phyloP scores from a whole-genome alignment of 2,797 vertebrate species.

The Acipenser oxyrinchus region DNA sequence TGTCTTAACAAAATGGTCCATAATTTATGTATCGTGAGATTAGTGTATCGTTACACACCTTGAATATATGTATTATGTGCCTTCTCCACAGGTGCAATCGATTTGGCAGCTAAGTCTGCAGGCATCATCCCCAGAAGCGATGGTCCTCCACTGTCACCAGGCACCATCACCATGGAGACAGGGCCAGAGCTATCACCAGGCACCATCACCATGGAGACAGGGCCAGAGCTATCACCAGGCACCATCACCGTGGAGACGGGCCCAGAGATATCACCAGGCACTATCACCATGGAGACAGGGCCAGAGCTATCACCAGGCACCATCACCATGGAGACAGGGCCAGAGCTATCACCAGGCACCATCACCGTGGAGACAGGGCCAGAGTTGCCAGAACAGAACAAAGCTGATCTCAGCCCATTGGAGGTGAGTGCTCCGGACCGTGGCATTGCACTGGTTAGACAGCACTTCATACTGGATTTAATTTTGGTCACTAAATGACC shows the following conservation, averaged over 20 bases:
- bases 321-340: neutral
- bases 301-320: conserved; percentile 38
- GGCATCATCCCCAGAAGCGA: conserved; percentile 84
- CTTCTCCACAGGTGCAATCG: conserved; percentile 75
- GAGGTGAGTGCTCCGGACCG: too few relatives aligned
- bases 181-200: conserved; percentile 40
- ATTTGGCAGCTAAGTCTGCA: conserved; percentile 90
- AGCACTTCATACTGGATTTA: too few relatives aligned
- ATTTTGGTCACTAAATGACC: too few relatives aligned
- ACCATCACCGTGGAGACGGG: conserved; percentile 36
- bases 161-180: conserved; percentile 30
- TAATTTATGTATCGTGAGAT: too few relatives aligned
- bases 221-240: conserved; percentile 38
- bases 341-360: too few relatives aligned
- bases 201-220: conserved; percentile 33
- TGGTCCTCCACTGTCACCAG: conserved; percentile 10
- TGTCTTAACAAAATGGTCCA: too few relatives aligned
- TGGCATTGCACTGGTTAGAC: too few relatives aligned
- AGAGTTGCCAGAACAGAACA: too few relatives aligned
- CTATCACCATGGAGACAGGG: conserved; percentile 8
- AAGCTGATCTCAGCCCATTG: too few relatives aligned
- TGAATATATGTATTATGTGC: too few relatives aligned
- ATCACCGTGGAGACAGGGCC: too few relatives aligned
- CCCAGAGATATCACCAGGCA: conserved; percentile 47
- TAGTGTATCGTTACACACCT: too few relatives aligned